Evolutionary conservation across 2,113 vertebrate genomes (phyloP).

Genomic region (Sinocyclocheilus rhinocerous): DNA sequence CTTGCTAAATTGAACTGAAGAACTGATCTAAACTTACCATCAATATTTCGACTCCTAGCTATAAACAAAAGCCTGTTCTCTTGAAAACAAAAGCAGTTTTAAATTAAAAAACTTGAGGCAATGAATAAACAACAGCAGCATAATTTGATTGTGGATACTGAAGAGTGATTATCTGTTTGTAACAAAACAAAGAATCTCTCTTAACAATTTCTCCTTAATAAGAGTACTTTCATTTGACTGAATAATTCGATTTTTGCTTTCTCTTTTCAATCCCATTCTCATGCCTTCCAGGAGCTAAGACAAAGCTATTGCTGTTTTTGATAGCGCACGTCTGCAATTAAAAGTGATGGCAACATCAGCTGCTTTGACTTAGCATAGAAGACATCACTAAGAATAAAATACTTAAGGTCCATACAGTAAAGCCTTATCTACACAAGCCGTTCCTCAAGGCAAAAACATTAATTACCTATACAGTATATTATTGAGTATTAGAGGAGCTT

Average conservation of each 20-base stretch:
- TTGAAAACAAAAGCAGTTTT: constrained; percentile 1
- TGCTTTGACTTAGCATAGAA: background rate
- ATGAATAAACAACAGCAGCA: constrained; percentile 13
- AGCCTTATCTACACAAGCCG: background rate
- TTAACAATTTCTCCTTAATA: background rate
- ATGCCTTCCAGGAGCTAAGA: constrained; percentile 17
- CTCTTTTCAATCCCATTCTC: constrained; percentile 10
- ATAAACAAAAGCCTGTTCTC: constrained; percentile 17
- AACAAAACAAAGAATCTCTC: constrained; percentile 30
- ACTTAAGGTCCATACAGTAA: background rate
- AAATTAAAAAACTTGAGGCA: constrained; percentile 25
- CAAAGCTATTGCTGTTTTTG: background rate
- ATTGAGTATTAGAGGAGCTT: constrained; percentile 13
- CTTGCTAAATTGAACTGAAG: background rate
- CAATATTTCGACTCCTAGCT: background rate
- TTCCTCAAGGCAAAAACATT: constrained; percentile 13
- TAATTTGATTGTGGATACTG: constrained; percentile 16
- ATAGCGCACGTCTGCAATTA: constrained; percentile 18
- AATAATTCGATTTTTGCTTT: constrained; percentile 34
- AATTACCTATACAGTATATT: constrained; percentile 24
- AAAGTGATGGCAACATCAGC: background rate
- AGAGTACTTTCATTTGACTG: constrained; percentile 27
- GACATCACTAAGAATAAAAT: background rate
- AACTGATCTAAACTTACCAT: background rate
- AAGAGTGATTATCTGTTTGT: constrained; percentile 13